Conservation (phyloP, 2,797 vertebrate genomes). For the Botia kubotai region DNA sequence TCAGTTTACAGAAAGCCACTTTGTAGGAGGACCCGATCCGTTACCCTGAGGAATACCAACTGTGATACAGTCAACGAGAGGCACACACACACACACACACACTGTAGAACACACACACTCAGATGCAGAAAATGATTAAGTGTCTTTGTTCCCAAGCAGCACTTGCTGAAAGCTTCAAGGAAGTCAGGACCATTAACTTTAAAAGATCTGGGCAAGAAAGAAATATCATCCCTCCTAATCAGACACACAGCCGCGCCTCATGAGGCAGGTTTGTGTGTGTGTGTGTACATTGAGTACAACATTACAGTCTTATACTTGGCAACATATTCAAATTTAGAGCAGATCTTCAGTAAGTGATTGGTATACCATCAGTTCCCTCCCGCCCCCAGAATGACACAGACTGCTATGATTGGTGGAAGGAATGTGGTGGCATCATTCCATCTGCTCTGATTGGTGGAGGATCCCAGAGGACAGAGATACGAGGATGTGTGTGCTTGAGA, state of each 20-base stretch:
- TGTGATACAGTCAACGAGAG: slow-evolving; percentile 61
- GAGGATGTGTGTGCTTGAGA: slow-evolving; percentile 19
- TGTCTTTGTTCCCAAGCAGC: slow-evolving; percentile 65
- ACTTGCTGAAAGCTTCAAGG: slow-evolving; percentile 70
- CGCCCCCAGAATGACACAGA: background rate
- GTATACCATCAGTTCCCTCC: slow-evolving; percentile 8
- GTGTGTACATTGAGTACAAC: slow-evolving; percentile 4
- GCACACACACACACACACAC: slow-evolving; percentile 13
- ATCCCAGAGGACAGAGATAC: slow-evolving; percentile 1
- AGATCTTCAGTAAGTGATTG: slow-evolving; percentile 5
- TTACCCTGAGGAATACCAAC: slow-evolving; percentile 79
- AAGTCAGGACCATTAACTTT: slow-evolving; percentile 71
- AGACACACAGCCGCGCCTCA: background rate
- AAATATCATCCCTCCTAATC: background rate
- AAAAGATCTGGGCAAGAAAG: background rate
- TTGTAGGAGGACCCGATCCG: slow-evolving; percentile 61
- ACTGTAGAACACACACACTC: slow-evolving; percentile 22
- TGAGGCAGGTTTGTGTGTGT: slow-evolving; percentile 17
- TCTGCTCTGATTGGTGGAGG: slow-evolving; percentile 19
- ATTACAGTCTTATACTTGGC: slow-evolving; percentile 30
- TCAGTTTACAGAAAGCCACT: slow-evolving; percentile 53
- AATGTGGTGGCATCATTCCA: slow-evolving; percentile 9
- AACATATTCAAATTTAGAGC: slow-evolving; percentile 31
- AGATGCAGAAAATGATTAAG: slow-evolving; percentile 68
- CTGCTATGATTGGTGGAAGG: slow-evolving; percentile 28